These are phyloP conservation scores for Drosophila tripunctata DNA, from an alignment of 2,888 invertebrate genomes.

Conservation along the genomic window DNA sequence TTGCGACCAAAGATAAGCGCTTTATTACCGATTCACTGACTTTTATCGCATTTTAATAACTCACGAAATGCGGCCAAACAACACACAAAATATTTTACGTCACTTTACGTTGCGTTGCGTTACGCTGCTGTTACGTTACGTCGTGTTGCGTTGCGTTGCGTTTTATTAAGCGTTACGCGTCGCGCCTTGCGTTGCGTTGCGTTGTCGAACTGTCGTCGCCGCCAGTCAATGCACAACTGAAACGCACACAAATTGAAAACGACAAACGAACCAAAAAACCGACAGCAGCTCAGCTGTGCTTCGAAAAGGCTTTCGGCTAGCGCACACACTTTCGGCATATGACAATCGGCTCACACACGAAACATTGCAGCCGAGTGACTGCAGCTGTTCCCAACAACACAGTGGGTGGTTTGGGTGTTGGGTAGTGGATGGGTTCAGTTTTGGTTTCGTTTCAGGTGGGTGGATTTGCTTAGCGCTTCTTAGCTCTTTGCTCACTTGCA, in stretches of 20 bases:
- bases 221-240: conserved; percentile 74
- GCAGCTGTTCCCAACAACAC: conserved; percentile 45
- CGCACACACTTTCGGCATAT: conserved; percentile 7
- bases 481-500: conserved; percentile 65
- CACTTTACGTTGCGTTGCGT: conserved; percentile 49
- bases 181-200: conserved; percentile 25
- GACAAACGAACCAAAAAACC: conserved; percentile 55
- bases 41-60: conserved; percentile 80
- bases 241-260: conserved; percentile 45
- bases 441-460: neutral
- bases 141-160: conserved; percentile 10
- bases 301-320: conserved; percentile 47
- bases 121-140: conserved; percentile 37
- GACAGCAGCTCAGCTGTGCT: conserved; percentile 57
- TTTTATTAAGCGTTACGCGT: no score
- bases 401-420: neutral
- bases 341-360: conserved; percentile 29
- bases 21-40: conserved; percentile 81
- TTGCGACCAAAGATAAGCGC: conserved; percentile 78
- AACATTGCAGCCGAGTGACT: conserved; percentile 32
- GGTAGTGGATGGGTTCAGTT: neutral
- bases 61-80: conserved; percentile 72
- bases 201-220: conserved; percentile 47
- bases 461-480: conserved; percentile 7
- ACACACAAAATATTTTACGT: conserved; percentile 37